These are phyloP conservation scores for Arizona elegans DNA, from an alignment of 2,113 vertebrate genomes.

Conservation along the genomic window DNA sequence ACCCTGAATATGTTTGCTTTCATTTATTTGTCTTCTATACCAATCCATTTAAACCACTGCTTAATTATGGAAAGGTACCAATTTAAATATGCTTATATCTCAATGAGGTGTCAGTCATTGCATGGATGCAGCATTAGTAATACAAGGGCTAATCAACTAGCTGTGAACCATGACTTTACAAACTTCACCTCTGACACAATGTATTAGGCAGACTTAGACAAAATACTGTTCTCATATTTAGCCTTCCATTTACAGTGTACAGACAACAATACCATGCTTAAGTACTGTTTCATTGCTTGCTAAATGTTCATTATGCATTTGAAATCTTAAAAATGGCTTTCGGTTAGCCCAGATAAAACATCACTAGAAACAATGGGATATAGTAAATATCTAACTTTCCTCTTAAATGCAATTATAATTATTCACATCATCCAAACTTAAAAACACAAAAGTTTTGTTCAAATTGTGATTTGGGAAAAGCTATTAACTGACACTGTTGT, in stretches of 20 bases:
- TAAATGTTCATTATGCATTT: neutral
- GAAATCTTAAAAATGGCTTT: neutral
- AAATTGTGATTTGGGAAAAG: neutral
- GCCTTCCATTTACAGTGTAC: neutral
- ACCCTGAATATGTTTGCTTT: slow-evolving; percentile 12
- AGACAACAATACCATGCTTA: neutral
- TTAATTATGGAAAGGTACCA: slow-evolving; percentile 15
- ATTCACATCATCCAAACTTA: neutral
- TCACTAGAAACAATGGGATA: neutral
- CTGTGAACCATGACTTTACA: neutral
- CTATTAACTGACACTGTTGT: neutral
- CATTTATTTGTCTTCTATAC: neutral
- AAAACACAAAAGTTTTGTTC: neutral
- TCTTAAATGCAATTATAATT: neutral
- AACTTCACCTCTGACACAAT: neutral
- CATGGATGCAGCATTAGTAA: neutral
- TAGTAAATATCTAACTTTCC: neutral
- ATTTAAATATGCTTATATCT: slow-evolving; percentile 11
- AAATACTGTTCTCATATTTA: neutral
- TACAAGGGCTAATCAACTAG: neutral
- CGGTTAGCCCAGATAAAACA: neutral
- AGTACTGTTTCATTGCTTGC: neutral
- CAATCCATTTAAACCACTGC: neutral
- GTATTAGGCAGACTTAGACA: neutral
- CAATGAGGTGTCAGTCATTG: slow-evolving; percentile 21